Evolutionary conservation across 2,797 vertebrate species (phyloP).

Genomic region (Pempheris klunzingeri): DNA sequence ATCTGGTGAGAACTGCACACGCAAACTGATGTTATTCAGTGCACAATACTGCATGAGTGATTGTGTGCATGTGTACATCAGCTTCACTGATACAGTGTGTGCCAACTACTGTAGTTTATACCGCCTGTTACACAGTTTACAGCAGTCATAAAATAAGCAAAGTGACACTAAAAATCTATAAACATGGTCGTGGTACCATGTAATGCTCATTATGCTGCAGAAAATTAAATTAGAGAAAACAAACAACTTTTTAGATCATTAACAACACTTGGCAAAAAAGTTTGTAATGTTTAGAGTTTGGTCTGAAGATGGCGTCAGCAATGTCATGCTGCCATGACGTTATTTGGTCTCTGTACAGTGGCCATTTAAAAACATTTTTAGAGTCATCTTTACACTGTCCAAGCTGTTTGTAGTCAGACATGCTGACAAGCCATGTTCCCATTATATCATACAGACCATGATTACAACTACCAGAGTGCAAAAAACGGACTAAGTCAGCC

Average conservation of each 20-base stretch:
- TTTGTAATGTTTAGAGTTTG: neutral
- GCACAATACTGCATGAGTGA: slow-evolving; percentile 12
- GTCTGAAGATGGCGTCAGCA: no score
- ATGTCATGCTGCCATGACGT: no score
- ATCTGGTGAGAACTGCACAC: slow-evolving; percentile 45
- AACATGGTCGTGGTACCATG: neutral
- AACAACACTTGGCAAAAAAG: neutral
- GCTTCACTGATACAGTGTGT: slow-evolving; percentile 49
- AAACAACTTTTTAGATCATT: neutral
- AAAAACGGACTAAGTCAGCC: neutral
- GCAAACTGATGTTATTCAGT: slow-evolving; percentile 47
- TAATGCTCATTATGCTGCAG: neutral
- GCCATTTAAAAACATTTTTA: neutral
- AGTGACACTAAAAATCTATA: neutral
- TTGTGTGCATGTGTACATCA: slow-evolving; percentile 12
- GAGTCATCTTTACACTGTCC: neutral
- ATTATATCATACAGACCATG: neutral
- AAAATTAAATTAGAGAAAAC: neutral
- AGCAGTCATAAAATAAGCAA: slow-evolving; percentile 2
- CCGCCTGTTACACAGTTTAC: slow-evolving; percentile 7
- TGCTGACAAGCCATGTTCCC: neutral
- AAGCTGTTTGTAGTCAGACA: neutral
- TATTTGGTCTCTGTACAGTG: no score
- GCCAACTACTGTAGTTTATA: slow-evolving; percentile 21
- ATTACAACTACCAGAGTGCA: neutral